Evolutionary conservation across 2,113 vertebrate genomes (phyloP), one percentile per base, ranked within the genome.

Genomic region (Delphinus delphis): DNA sequence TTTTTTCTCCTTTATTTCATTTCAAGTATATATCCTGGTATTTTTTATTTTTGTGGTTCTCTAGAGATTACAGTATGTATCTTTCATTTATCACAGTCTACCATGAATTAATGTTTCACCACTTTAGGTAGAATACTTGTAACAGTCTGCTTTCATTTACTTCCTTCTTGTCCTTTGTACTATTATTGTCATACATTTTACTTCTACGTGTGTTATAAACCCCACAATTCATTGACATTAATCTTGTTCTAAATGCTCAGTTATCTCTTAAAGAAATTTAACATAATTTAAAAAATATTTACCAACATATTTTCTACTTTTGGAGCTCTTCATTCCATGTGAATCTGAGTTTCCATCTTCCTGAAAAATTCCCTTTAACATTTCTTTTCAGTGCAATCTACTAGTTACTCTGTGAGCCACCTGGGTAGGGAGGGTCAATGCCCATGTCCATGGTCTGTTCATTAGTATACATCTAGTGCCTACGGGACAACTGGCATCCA

Each of bases 1-100:
- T 77, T 95, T 92, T n/a, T 80, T 87, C 58, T 87, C 23, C 23
- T 87, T 73, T 81, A 58, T 87, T 95, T 23, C 20, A 47, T 87
- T 92, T 81, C 31, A 73, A 65, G 23, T 73, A 18, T 11, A 36
- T 81, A 25, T 55, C 44, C 53, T 87, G n/a, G 41, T 10, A 53
- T 77, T 63, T 92, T 70, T 50, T 28, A 50, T 67, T 77, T 41
- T 77, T 79, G 18, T 12, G 18, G 10, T 73, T 63, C 86, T 81
- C 53, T 81, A 73, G n/a, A 44, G 44, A 44, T 95, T 65, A 73
- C 0, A 9, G 4, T 31, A 55, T 71, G 1, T 81, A 13, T 65
- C 55, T 87, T 87, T 73, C 65, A 70, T 18, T 87, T 81, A 58
- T 53, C 62, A 65, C 28, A 86, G 23, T 55, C 67, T 87, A 73